These are phyloP conservation scores for Gasterosteus nipponicus DNA, from an alignment of 2,113 vertebrate genomes.

Conservation along the genomic window DNA sequence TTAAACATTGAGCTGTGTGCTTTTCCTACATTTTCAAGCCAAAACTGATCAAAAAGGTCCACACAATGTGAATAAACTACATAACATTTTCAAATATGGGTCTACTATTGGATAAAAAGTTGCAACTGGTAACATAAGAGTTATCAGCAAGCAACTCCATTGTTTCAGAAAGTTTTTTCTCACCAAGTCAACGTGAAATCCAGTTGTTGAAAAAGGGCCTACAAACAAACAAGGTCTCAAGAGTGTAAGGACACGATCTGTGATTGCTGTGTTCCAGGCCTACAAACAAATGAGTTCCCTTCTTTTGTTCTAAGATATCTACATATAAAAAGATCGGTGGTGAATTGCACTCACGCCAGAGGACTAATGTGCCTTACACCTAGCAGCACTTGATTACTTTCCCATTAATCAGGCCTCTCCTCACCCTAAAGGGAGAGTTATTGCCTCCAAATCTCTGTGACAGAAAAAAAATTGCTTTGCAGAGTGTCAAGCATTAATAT, in stretches of 20 bases:
- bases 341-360: not conserved
- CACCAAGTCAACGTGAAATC: conserved; percentile 6
- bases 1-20: conserved; percentile 2
- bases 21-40: conserved; percentile 26
- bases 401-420: conserved; percentile 6
- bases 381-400: not conserved
- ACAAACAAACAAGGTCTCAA: not conserved
- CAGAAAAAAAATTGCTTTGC: conserved; percentile 5
- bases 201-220: conserved; percentile 4
- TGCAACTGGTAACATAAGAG: not conserved
- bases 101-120: not conserved
- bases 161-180: not conserved
- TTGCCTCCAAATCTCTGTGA: conserved; percentile 6
- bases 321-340: not conserved
- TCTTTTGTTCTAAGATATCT: not conserved
- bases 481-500: conserved; percentile 9
- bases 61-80: not conserved
- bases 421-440: conserved; percentile 7
- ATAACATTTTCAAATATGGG: not conserved
- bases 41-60: not conserved
- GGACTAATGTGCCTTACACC: too few relatives aligned
- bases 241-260: not conserved
- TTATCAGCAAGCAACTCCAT: too few relatives aligned
- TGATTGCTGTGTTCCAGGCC: not conserved
- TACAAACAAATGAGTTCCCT: not conserved